phyloP scores from a whole-genome alignment of 2,888 invertebrate species.

The Melanostoma scalare region DNA sequence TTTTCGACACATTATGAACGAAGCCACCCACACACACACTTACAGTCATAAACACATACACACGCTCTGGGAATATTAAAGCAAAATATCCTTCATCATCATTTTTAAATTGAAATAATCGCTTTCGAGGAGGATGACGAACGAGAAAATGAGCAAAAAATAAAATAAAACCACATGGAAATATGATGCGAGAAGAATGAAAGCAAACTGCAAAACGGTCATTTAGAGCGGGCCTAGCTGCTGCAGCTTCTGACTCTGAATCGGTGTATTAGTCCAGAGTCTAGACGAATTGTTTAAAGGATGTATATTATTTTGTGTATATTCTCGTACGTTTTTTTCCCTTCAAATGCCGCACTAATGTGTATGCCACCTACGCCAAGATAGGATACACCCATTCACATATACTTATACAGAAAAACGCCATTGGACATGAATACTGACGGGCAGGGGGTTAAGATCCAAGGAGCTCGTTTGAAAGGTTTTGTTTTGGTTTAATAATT shows the following conservation, averaged over 20 bases:
- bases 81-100: conserved; percentile 63
- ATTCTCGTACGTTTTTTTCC: conserved; percentile 21
- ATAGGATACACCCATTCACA: conserved; percentile 44
- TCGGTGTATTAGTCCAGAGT: conserved; percentile 62
- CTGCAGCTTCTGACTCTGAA: conserved; percentile 55
- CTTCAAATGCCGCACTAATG: conserved; percentile 22
- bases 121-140: conserved; percentile 41
- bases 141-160: neutral
- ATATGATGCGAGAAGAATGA: conserved; percentile 17
- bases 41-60: neutral
- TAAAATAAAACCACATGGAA: conserved; percentile 3
- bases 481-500: conserved; percentile 69
- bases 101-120: conserved; percentile 65
- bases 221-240: conserved; percentile 38
- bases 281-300: conserved; percentile 69
- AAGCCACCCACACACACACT: conserved; percentile 14
- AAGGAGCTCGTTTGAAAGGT: conserved; percentile 60
- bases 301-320: conserved; percentile 34
- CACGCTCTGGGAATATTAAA: conserved; percentile 19
- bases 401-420: conserved; percentile 18
- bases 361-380: conserved; percentile 30
- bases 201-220: conserved; percentile 56
- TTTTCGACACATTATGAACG: conserved; percentile 60
- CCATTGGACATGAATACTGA: neutral
- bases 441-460: conserved; percentile 21